Conservation (phyloP, 2,797 vertebrate species). For the Petrocephalus sullivani region DNA sequence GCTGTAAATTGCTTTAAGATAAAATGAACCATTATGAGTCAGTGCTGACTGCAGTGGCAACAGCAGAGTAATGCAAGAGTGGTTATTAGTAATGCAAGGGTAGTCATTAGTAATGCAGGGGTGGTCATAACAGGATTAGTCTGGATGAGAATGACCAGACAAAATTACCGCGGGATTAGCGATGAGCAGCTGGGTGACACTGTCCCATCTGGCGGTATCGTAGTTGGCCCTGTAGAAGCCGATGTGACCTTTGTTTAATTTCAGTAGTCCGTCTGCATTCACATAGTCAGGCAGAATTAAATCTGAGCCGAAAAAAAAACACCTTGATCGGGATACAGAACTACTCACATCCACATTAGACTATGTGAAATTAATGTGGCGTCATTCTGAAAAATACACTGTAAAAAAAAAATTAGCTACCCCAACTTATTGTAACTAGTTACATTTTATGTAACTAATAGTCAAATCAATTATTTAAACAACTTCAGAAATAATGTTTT, state of each 20-base stretch:
- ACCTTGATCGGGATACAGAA: neutral
- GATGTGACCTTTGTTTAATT: slow-evolving; percentile 54
- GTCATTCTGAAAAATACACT: slow-evolving; percentile 14
- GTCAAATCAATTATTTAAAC: neutral
- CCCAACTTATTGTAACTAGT: too few species aligned
- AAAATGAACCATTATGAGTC: neutral
- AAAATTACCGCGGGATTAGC: slow-evolving; percentile 52
- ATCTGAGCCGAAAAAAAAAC: slow-evolving; percentile 43
- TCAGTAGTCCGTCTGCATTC: slow-evolving; percentile 5
- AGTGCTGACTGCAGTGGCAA: neutral
- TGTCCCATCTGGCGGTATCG: slow-evolving; percentile 60
- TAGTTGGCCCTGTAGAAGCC: slow-evolving; percentile 92
- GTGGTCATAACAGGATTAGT: neutral
- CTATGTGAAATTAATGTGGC: slow-evolving; percentile 27
- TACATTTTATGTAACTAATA: neutral
- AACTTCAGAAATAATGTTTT: neutral
- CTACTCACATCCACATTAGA: slow-evolving; percentile 26
- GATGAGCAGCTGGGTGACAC: slow-evolving; percentile 54
- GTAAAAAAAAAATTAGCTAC: too few species aligned
- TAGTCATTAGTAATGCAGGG: neutral
- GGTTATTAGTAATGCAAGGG: too few species aligned
- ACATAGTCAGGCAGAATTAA: neutral
- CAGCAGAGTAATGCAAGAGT: neutral
- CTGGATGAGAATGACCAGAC: neutral
- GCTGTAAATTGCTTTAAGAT: slow-evolving; percentile 53